Conservation (phyloP, 1,140 invertebrate species). For the Diorhabda sublineata region DNA sequence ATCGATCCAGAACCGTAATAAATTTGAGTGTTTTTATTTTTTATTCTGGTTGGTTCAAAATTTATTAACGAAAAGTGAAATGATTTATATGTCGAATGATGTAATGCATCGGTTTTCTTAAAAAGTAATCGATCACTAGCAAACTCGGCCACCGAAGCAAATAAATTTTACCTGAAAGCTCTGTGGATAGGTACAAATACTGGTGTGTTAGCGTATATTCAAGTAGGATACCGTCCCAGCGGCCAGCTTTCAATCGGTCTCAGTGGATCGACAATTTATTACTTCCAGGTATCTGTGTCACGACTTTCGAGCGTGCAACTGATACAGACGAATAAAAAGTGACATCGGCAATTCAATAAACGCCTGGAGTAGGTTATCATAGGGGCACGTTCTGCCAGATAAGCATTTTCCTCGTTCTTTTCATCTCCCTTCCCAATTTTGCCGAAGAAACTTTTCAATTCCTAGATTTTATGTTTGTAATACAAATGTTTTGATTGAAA, state of each 20-base stretch:
- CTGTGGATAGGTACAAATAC: constrained; percentile 9
- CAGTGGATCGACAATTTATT: constrained; percentile 32
- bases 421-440: not conserved
- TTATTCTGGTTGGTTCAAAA: not conserved
- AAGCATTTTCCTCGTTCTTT: constrained; percentile 1
- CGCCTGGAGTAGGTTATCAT: constrained; percentile 11
- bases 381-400: constrained; percentile 10
- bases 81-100: not conserved
- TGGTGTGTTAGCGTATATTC: constrained; percentile 6
- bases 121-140: constrained; percentile 2
- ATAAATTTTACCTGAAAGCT: constrained; percentile 3
- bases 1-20: too few relatives aligned
- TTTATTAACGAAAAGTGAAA: not conserved
- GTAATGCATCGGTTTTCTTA: not conserved
- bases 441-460: not conserved
- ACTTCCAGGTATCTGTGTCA: constrained; percentile 25
- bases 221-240: constrained; percentile 20
- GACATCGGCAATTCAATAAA: constrained; percentile 32
- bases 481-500: not conserved
- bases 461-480: not conserved
- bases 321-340: constrained; percentile 30
- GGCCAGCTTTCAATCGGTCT: constrained; percentile 35
- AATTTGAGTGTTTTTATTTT: too few relatives aligned
- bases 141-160: not conserved
- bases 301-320: constrained; percentile 22